Conservation (phyloP, 2,797 vertebrate species). For the Sebastes minor region DNA sequence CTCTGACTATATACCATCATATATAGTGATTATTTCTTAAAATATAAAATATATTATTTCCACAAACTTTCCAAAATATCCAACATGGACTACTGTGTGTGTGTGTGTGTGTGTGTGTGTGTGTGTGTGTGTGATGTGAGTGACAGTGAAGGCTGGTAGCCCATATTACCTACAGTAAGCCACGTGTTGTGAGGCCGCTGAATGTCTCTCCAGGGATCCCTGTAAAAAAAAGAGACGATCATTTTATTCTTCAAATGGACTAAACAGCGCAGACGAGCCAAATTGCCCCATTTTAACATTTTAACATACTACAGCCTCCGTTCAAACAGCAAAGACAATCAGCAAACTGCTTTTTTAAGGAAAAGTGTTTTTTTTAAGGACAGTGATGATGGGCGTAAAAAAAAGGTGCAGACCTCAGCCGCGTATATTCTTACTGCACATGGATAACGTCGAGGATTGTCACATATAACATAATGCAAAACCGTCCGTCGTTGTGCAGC, state of each 20-base stretch:
- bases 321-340: neutral
- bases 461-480: neutral
- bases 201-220: constrained; percentile 61
- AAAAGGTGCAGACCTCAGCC: neutral
- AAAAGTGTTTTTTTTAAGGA: neutral
- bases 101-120: too few relatives aligned
- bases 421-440: neutral
- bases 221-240: constrained; percentile 57
- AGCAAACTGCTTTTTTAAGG: neutral
- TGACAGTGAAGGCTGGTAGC: constrained; percentile 4
- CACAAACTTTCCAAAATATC: neutral
- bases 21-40: neutral
- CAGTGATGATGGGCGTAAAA: neutral
- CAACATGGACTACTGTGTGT: neutral
- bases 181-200: constrained; percentile 65
- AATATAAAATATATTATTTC: neutral
- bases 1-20: too few relatives aligned
- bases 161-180: constrained; percentile 44
- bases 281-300: neutral
- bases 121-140: constrained; percentile 18
- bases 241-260: constrained; percentile 44
- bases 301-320: neutral
- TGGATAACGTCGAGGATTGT: neutral
- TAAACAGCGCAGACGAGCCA: constrained; percentile 6
- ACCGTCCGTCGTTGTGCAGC: neutral